Evolutionary conservation across 2,113 vertebrate species (phyloP).

Genomic region (Cyprinus carpio): DNA sequence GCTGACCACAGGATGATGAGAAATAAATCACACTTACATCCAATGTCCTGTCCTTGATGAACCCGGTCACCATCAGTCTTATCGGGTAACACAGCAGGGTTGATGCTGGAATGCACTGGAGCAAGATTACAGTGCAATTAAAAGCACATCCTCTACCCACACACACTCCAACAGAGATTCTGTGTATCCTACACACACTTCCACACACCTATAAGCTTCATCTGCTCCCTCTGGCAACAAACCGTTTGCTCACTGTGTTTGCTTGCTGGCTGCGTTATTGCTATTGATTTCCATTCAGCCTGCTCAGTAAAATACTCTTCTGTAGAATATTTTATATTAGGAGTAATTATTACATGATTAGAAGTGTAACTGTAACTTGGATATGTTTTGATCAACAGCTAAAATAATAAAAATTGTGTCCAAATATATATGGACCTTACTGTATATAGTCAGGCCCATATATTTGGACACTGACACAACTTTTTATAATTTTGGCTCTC

Average conservation of each 20-base stretch:
- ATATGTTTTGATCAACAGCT: too few relatives aligned
- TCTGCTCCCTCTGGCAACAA: not conserved
- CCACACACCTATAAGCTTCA: conserved; percentile 20
- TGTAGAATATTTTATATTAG: not conserved
- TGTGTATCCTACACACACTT: not conserved
- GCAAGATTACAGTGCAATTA: conserved; percentile 30
- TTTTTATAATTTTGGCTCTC: too few relatives aligned
- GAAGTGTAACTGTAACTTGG: too few relatives aligned
- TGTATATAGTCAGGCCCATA: too few relatives aligned
- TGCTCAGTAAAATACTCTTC: not conserved
- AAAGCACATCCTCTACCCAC: conserved; percentile 26
- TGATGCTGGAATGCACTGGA: conserved; percentile 7
- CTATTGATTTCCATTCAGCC: not conserved
- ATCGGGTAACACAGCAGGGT: conserved; percentile 14
- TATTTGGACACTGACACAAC: too few relatives aligned
- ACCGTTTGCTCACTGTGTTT: not conserved
- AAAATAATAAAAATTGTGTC: not conserved
- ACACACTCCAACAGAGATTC: conserved; percentile 5
- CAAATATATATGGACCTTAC: too few relatives aligned
- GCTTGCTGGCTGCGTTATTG: not conserved
- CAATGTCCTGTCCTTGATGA: not conserved
- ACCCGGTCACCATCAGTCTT: conserved; percentile 6
- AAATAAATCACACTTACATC: not conserved
- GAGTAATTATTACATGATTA: not conserved
- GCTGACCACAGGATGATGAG: not conserved